Evolutionary conservation across 2,113 vertebrate genomes (phyloP), one percentile per base, ranked within the genome.

Genomic region (Sinocyclocheilus anshuiensis): DNA sequence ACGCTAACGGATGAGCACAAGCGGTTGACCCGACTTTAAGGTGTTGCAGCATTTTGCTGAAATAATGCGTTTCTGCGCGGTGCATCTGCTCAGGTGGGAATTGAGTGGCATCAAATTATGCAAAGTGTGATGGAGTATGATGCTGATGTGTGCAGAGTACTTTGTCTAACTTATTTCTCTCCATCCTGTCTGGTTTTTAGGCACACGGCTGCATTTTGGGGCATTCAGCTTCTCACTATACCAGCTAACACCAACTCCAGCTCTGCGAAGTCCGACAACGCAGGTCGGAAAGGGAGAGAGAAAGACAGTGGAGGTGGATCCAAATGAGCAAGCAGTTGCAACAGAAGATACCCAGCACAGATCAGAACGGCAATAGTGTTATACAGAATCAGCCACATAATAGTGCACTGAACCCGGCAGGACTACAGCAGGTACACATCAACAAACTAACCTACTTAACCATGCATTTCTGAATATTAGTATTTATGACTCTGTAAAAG

Each of bases 291-390:
- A 29, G 82, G 13, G 12, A 11, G 39, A 80, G 72, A 71, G 78
- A 84, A 72, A 84, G 29, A 76, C 26, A 39, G 83, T 77, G 91
- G 92, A 89, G 92, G 9, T 77, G 87, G 81, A 95, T 93, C 96
- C 97, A 97, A 95, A 98, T 97, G 97, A 98, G 97, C 97, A 96
- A 96, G 95, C 94, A 93, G 93, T 87, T 95, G 26, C 96, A 95
- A 87, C 92, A 95, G 91, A 96, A 93, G 93, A 67, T 86, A 71
- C 85, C 85, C 29, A 91, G 94, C 53, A 83, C 95, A 79, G 96
- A 96, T 57, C 94, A 93, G 83, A 96, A 96, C 1, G 95, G 96
- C 83, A 95, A 96, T 89, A 97, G 96, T 48, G 96, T 97, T 82
- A 96, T 93, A 83, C 96, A 97, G 88, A 95, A 90, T 36, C 97